Evolutionary conservation across 2,888 invertebrate genomes (phyloP).

Genomic region (Brachyptera risi): DNA sequence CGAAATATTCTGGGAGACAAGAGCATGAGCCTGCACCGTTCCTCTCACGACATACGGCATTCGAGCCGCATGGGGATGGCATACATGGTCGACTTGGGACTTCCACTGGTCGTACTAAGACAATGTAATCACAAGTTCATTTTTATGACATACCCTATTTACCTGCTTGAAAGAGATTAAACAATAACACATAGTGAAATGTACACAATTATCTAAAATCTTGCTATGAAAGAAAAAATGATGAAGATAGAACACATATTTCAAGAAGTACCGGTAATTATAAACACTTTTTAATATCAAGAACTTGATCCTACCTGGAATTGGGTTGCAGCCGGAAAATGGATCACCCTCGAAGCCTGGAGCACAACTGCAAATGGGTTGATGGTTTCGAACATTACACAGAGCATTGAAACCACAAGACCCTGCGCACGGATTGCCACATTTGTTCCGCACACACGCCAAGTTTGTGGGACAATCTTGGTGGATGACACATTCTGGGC

Average conservation of each 20-base stretch:
- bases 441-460: slow-evolving; percentile 65
- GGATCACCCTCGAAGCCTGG: slow-evolving; percentile 76
- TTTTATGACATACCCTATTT: no score
- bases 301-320: slow-evolving; percentile 36
- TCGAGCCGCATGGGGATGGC: slow-evolving; percentile 75
- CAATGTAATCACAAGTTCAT: no score
- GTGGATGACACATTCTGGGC: slow-evolving; percentile 73
- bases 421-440: slow-evolving; percentile 70
- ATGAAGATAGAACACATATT: no score
- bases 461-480: slow-evolving; percentile 72
- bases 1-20: slow-evolving; percentile 68
- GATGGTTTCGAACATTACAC: slow-evolving; percentile 69
- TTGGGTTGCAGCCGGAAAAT: slow-evolving; percentile 65
- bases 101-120: slow-evolving; percentile 46
- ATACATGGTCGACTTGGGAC: slow-evolving; percentile 67
- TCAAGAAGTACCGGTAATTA: no score
- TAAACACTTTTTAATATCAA: no score
- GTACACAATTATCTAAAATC: no score
- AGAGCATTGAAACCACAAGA: slow-evolving; percentile 73
- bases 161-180: no score
- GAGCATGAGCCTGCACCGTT: slow-evolving; percentile 72
- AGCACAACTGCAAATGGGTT: slow-evolving; percentile 69
- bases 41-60: slow-evolving; percentile 70
- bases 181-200: no score
- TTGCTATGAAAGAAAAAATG: no score